Conservation (phyloP, 2,888 invertebrate genomes). For the Neoitamus cyanurus region DNA sequence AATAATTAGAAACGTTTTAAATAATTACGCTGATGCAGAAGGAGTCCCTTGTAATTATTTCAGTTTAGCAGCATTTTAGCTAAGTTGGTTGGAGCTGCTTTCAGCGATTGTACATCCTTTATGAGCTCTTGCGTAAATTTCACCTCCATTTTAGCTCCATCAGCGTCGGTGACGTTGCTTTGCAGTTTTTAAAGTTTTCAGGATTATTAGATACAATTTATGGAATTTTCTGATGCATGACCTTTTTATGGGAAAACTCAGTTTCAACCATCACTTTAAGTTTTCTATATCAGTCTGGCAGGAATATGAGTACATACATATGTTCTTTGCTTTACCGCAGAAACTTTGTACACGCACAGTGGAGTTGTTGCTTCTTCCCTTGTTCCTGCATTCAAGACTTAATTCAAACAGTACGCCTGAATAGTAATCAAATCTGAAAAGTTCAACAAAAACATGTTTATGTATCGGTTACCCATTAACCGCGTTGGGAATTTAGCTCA, state of each 20-base stretch:
- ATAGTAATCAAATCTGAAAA: constrained; percentile 33
- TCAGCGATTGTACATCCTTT: background rate
- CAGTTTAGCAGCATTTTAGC: background rate
- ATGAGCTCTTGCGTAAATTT: too few relatives aligned
- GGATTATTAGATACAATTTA: background rate
- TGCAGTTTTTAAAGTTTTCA: background rate
- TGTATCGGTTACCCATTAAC: constrained; percentile 37
- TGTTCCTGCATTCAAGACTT: background rate
- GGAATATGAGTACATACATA: too few relatives aligned
- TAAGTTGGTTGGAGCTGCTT: background rate
- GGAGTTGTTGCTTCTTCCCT: background rate
- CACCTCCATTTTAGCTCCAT: too few relatives aligned
- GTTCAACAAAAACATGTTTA: constrained; percentile 33
- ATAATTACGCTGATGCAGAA: background rate
- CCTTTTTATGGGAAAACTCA: background rate
- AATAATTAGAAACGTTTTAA: background rate
- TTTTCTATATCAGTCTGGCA: background rate
- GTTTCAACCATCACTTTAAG: background rate
- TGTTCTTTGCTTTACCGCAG: background rate
- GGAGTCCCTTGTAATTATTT: background rate
- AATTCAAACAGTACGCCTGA: constrained; percentile 4
- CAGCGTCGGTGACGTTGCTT: background rate
- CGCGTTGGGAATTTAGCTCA: constrained; percentile 4
- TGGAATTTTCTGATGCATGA: background rate
- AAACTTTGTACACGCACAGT: background rate